These are phyloP conservation scores for Pelochelys cantorii DNA, from an alignment of 2,797 vertebrate species.

Conservation along the genomic window DNA sequence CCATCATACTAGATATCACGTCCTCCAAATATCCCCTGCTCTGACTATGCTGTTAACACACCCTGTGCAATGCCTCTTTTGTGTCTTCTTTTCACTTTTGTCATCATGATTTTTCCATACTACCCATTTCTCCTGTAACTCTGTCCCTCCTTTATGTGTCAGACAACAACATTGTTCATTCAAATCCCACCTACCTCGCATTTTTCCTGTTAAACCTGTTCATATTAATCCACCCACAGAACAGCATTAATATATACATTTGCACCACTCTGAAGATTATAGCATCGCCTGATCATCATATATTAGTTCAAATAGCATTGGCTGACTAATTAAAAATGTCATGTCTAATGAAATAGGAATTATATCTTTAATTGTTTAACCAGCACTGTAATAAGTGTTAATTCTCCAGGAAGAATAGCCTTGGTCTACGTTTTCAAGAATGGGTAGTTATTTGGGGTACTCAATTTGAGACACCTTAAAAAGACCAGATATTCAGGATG, in stretches of 20 bases:
- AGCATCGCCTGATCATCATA: not conserved
- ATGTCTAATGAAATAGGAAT: not conserved
- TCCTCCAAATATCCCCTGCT: not conserved
- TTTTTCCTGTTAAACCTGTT: not conserved
- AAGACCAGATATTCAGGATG: not conserved
- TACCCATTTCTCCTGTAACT: not conserved
- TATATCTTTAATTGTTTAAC: fast-evolving
- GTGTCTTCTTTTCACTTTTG: not conserved
- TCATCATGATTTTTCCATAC: not conserved
- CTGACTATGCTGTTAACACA: not conserved
- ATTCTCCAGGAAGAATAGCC: not conserved
- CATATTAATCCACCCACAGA: slow-evolving; percentile 5
- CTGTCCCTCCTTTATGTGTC: fast-evolving
- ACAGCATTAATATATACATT: not conserved
- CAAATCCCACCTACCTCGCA: slow-evolving; percentile 8
- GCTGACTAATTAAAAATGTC: not conserved
- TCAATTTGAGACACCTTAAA: not conserved
- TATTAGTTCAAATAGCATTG: not conserved
- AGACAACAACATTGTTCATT: not conserved
- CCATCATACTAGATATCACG: not conserved
- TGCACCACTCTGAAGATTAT: slow-evolving; percentile 31
- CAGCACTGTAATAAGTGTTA: not conserved
- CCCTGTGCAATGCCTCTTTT: not conserved
- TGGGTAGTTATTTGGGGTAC: not conserved
- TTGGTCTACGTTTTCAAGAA: not conserved